These are phyloP conservation scores for Microplitis mediator DNA, from an alignment of 1,140 invertebrate species.

Conservation along the genomic window DNA sequence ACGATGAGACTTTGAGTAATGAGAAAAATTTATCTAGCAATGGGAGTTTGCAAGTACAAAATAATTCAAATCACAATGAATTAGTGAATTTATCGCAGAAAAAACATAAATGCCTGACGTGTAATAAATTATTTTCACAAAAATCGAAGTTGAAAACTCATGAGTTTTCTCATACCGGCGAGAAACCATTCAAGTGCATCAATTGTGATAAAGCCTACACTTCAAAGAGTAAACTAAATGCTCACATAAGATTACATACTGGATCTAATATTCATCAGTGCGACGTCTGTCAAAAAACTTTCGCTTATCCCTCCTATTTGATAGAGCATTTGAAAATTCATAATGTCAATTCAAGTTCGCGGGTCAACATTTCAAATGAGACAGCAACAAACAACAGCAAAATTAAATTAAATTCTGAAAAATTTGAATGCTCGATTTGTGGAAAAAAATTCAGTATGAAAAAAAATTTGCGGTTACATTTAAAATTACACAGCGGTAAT, in stretches of 20 bases:
- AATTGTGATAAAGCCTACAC: conserved; percentile 54
- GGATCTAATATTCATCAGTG: conserved; percentile 54
- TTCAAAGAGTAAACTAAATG: conserved; percentile 56
- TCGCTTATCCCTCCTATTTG: conserved; percentile 58
- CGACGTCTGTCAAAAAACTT: conserved; percentile 56
- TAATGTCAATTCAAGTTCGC: conserved; percentile 23
- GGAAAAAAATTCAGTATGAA: conserved; percentile 49
- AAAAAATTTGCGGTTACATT: conserved; percentile 53
- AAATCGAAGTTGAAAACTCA: conserved; percentile 59
- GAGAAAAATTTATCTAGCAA: neutral
- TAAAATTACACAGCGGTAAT: conserved; percentile 53
- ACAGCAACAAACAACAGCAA: neutral
- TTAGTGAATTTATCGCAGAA: conserved; percentile 18
- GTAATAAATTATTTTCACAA: conserved; percentile 54
- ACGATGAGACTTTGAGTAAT: neutral
- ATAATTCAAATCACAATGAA: conserved; percentile 5
- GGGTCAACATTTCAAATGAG: too few species aligned
- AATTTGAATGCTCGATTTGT: conserved; percentile 51
- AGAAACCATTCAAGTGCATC: conserved; percentile 52
- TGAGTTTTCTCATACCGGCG: conserved; percentile 48
- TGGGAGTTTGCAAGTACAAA: conserved; percentile 22
- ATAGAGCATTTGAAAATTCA: conserved; percentile 55
- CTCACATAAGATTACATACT: conserved; percentile 55
- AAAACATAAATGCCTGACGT: conserved; percentile 55
- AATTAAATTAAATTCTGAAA: conserved; percentile 5